Conservation (phyloP, 2,113 vertebrate genomes). For the Campylomormyrus tamandua region DNA sequence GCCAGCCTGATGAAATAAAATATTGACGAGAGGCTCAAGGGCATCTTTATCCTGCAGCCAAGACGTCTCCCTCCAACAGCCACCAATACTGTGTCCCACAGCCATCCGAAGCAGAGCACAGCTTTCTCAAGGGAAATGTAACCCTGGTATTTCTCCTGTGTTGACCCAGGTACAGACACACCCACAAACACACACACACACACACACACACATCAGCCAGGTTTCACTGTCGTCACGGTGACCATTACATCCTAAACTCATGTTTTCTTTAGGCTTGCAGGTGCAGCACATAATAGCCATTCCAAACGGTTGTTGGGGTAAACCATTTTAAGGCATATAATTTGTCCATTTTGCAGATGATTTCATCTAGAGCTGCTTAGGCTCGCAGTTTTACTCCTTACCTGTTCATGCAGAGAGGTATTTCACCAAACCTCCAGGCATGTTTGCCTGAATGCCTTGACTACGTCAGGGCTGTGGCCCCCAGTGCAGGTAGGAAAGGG, state of each 20-base stretch:
- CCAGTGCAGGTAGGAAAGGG: slow-evolving; percentile 17
- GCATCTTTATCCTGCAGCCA: background rate
- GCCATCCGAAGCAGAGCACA: background rate
- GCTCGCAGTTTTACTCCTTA: background rate
- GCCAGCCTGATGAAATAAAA: background rate
- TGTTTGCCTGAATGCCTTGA: background rate
- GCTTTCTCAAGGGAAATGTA: background rate
- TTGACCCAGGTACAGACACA: background rate
- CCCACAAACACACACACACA: background rate
- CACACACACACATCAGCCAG: background rate
- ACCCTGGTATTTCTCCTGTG: background rate
- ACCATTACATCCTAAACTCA: background rate
- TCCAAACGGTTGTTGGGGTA: background rate
- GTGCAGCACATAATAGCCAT: background rate
- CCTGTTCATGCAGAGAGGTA: background rate
- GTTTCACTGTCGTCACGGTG: background rate
- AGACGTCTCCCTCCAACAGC: background rate
- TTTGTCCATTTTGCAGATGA: background rate
- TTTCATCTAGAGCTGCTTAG: background rate
- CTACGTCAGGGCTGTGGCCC: background rate
- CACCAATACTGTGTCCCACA: background rate
- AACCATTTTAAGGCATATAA: background rate
- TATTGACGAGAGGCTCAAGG: background rate
- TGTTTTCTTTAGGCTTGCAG: background rate
- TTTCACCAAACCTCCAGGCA: background rate